Percentiles rank a stretch among this genome's conserved stretches.
phyloP scores from a whole-genome alignment of 2,113 vertebrate species.

The Tonatia bakeri region DNA sequence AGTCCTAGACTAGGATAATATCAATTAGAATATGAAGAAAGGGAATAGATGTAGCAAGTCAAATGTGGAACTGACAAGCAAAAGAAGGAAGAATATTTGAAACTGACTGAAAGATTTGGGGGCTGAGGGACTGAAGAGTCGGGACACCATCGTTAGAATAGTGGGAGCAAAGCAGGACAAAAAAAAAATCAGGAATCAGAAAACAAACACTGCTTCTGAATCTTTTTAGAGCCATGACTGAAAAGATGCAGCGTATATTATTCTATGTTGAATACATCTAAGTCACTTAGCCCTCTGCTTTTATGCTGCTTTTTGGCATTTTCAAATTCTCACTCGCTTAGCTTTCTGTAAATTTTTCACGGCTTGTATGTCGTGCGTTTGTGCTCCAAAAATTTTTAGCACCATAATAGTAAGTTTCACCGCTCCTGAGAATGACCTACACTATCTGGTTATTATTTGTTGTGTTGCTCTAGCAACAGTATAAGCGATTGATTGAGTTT shows the following conservation, averaged over 20 bases:
- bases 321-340: not conserved
- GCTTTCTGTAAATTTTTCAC: not conserved
- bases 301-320: not conserved
- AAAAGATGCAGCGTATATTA: not conserved
- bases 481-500: constrained; percentile 18
- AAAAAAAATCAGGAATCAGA: not conserved
- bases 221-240: not conserved
- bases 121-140: not conserved
- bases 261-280: not conserved
- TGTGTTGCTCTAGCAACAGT: not conserved
- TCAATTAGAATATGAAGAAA: not conserved
- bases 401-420: constrained; percentile 9
- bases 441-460: constrained; percentile 27
- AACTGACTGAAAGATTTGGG: not conserved
- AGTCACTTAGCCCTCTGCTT: not conserved
- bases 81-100: not conserved
- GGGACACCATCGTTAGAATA: not conserved
- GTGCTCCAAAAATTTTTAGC: not conserved
- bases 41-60: not conserved
- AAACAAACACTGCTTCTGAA: not conserved
- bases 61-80: not conserved
- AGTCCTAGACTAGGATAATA: not conserved
- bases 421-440: constrained; percentile 1
- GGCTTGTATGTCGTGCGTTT: not conserved
- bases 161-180: not conserved